Percentiles rank a stretch among this genome's conserved stretches.
phyloP scores from a whole-genome alignment of 2,888 invertebrate species.

The Pocota personata region DNA sequence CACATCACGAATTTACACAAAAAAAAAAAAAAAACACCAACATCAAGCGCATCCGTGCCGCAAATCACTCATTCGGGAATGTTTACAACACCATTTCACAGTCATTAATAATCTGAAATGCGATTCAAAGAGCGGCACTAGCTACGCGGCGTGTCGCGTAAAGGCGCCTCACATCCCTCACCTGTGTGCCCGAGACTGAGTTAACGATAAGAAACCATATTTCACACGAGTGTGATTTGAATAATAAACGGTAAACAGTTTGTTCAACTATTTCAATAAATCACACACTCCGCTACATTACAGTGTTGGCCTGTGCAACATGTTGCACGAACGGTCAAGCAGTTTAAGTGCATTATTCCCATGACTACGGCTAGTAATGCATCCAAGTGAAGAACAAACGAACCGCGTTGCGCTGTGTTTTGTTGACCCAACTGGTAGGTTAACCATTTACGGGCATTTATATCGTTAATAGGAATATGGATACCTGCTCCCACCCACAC shows the following conservation, averaged over 20 bases:
- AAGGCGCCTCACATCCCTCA: constrained; percentile 66
- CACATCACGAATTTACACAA: constrained; percentile 51
- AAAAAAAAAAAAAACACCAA: constrained; percentile 7
- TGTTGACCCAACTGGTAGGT: constrained; percentile 44
- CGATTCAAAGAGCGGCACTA: constrained; percentile 56
- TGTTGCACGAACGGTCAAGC: constrained; percentile 11
- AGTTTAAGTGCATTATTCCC: background rate
- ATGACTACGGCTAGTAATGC: background rate
- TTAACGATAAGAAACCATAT: constrained; percentile 56
- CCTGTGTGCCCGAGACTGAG: constrained; percentile 13
- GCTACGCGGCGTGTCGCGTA: constrained; percentile 18
- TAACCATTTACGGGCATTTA: constrained; percentile 53
- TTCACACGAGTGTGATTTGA: constrained; percentile 73
- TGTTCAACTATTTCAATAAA: constrained; percentile 66
- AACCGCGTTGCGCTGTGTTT: constrained; percentile 43
- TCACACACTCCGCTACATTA: constrained; percentile 32
- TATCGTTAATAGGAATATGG: constrained; percentile 17
- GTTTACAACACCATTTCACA: constrained; percentile 70
- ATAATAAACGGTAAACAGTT: constrained; percentile 70
- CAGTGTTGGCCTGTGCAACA: constrained; percentile 16
- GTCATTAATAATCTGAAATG: constrained; percentile 72
- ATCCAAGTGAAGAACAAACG: constrained; percentile 39
- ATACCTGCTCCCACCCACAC: constrained; percentile 15
- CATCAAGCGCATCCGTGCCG: constrained; percentile 73
- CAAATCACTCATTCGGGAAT: constrained; percentile 70